These are phyloP conservation scores for Sinocyclocheilus anophthalmus DNA, from an alignment of 2,113 vertebrate species.

Conservation along the genomic window DNA sequence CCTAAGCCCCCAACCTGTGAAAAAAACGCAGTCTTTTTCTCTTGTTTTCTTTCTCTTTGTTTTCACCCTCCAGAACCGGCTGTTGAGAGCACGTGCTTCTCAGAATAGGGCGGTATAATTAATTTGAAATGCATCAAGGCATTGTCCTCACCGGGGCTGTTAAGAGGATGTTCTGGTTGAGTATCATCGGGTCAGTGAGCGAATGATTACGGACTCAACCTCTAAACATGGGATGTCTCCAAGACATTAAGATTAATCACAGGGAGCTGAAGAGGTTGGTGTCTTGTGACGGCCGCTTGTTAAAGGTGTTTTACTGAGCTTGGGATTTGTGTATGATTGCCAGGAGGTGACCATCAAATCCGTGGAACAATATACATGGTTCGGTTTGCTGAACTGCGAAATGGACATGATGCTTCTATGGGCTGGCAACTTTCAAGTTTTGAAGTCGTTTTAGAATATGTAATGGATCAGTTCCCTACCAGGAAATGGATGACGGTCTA, in stretches of 20 bases:
- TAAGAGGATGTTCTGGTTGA: slow-evolving; percentile 58
- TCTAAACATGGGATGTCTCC: slow-evolving; percentile 65
- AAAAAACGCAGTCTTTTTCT: slow-evolving; percentile 33
- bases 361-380: slow-evolving; percentile 51
- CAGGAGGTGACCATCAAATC: no score
- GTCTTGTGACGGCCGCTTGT: slow-evolving; percentile 20
- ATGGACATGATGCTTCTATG: not conserved
- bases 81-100: slow-evolving; percentile 34
- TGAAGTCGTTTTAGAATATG: no score
- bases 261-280: slow-evolving; percentile 30
- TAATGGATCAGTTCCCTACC: no score
- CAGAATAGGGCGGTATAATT: slow-evolving; percentile 54
- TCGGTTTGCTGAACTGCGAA: not conserved
- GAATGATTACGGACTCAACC: slow-evolving; percentile 79
- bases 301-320: slow-evolving; percentile 29
- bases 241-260: slow-evolving; percentile 78
- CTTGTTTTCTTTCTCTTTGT: slow-evolving; percentile 55
- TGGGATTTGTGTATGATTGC: slow-evolving; percentile 9
- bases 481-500: no score
- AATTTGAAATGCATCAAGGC: slow-evolving; percentile 62
- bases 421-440: not conserved
- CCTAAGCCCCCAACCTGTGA: slow-evolving; percentile 55
- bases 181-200: slow-evolving; percentile 77
- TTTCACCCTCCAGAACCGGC: slow-evolving; percentile 32
- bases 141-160: slow-evolving; percentile 58